Percentiles rank a stretch among this genome's conserved stretches.
Conservation (phyloP, 2,797 vertebrate genomes). For the Tadarida brasiliensis region DNA sequence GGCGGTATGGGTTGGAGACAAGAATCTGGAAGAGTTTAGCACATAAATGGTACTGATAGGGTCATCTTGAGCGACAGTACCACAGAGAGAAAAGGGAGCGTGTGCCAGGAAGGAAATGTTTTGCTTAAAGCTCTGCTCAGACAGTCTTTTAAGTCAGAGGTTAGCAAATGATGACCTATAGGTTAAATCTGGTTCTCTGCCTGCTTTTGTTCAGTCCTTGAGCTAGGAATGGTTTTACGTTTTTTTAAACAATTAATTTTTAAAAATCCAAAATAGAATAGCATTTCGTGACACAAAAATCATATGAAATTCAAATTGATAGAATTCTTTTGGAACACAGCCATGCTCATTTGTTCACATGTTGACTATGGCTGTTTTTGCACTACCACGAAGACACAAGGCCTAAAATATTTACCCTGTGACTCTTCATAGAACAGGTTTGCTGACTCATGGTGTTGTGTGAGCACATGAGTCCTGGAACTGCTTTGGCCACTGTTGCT, state of each 20-base stretch:
- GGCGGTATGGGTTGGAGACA: neutral
- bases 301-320: neutral
- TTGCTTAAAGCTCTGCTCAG: neutral
- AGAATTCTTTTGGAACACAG: neutral
- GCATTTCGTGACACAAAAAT: neutral
- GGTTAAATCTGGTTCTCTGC: neutral
- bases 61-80: neutral
- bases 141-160: neutral
- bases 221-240: neutral
- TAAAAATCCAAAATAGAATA: neutral
- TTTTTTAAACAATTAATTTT: neutral
- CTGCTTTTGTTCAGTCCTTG: neutral
- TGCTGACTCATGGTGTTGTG: neutral
- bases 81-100: neutral
- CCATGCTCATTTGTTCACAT: neutral
- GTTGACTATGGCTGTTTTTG: neutral
- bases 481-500: neutral
- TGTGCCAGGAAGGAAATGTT: neutral
- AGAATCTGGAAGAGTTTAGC: neutral
- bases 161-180: neutral
- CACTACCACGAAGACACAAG: neutral
- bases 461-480: neutral
- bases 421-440: neutral
- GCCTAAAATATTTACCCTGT: neutral
- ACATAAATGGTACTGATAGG: neutral